Evolutionary conservation across 2,888 invertebrate genomes (phyloP).

Genomic region (Drosophila helvetica): DNA sequence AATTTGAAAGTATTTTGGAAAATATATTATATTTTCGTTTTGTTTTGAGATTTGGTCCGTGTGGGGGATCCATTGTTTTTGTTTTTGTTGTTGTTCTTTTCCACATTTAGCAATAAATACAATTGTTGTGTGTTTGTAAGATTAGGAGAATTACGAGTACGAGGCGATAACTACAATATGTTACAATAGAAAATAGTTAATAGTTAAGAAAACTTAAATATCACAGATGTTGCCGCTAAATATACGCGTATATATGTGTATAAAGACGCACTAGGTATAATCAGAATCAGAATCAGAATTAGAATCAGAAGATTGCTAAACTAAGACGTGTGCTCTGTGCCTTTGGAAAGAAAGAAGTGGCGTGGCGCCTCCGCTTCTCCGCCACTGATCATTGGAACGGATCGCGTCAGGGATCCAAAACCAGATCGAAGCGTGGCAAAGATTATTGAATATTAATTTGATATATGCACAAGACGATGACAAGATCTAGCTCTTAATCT

Average conservation of each 20-base stretch:
- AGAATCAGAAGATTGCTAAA: slow-evolving; percentile 35
- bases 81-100: slow-evolving; percentile 42
- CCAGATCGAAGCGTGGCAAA: slow-evolving; percentile 6
- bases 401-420: neutral
- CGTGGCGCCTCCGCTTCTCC: neutral
- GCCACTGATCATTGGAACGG: neutral
- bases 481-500: slow-evolving; percentile 70
- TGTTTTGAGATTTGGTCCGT: slow-evolving; percentile 57
- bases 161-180: slow-evolving; percentile 49
- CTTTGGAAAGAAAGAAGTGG: slow-evolving; percentile 20
- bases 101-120: slow-evolving; percentile 66
- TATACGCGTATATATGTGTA: slow-evolving; percentile 28
- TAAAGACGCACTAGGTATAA: slow-evolving; percentile 51
- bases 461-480: slow-evolving; percentile 65
- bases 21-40: slow-evolving; percentile 60
- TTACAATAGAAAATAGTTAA: slow-evolving; percentile 55
- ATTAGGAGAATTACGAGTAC: slow-evolving; percentile 50
- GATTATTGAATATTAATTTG: slow-evolving; percentile 59
- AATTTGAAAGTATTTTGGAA: slow-evolving; percentile 57
- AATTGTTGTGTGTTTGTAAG: slow-evolving; percentile 40
- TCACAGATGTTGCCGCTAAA: slow-evolving; percentile 77
- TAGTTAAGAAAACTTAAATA: slow-evolving; percentile 81
- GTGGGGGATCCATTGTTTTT: slow-evolving; percentile 28
- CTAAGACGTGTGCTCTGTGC: slow-evolving; percentile 38
- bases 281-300: slow-evolving; percentile 30